Percentiles rank a stretch among this genome's conserved stretches.
Conservation (phyloP, 2,888 invertebrate species). For the Idaea aversata region DNA sequence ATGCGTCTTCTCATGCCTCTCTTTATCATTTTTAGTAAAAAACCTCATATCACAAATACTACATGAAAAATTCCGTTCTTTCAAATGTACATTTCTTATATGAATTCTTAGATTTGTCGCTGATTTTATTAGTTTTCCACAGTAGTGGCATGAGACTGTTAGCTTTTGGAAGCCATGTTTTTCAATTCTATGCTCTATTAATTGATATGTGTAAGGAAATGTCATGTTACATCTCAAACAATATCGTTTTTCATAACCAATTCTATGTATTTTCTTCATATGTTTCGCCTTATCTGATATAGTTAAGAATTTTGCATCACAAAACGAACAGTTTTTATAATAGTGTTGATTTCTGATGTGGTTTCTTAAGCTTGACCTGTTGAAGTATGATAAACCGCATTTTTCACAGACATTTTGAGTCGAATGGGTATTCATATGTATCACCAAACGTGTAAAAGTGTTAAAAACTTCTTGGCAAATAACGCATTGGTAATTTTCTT, state of each 20-base stretch:
- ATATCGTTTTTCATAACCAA: constrained; percentile 21
- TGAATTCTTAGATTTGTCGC: constrained; percentile 42
- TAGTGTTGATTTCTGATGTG: constrained; percentile 42
- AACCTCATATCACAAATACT: constrained; percentile 41
- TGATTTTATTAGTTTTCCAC: constrained; percentile 40
- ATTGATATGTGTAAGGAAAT: constrained; percentile 38
- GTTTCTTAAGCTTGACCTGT: constrained; percentile 39
- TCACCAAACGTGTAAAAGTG: constrained; percentile 37
- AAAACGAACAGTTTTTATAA: constrained; percentile 44
- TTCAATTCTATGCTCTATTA: constrained; percentile 38
- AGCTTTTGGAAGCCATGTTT: constrained; percentile 40
- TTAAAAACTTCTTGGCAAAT: constrained; percentile 40
- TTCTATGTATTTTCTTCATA: constrained; percentile 26
- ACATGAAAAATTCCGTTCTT: constrained; percentile 44
- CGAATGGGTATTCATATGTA: constrained; percentile 53
- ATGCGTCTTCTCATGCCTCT: constrained; percentile 49
- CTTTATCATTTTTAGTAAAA: constrained; percentile 44
- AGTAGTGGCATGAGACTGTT: constrained; percentile 36
- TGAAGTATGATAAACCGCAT: constrained; percentile 47
- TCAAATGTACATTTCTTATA: constrained; percentile 41
- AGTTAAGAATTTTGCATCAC: constrained; percentile 37
- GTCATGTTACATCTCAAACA: constrained; percentile 37
- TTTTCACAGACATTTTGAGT: constrained; percentile 48
- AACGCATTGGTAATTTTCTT: constrained; percentile 38
- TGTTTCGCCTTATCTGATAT: constrained; percentile 24